Evolutionary conservation across 2,888 invertebrate genomes (phyloP), one percentile per base, ranked within the genome.

Genomic region (Notocelia uddmanniana): DNA sequence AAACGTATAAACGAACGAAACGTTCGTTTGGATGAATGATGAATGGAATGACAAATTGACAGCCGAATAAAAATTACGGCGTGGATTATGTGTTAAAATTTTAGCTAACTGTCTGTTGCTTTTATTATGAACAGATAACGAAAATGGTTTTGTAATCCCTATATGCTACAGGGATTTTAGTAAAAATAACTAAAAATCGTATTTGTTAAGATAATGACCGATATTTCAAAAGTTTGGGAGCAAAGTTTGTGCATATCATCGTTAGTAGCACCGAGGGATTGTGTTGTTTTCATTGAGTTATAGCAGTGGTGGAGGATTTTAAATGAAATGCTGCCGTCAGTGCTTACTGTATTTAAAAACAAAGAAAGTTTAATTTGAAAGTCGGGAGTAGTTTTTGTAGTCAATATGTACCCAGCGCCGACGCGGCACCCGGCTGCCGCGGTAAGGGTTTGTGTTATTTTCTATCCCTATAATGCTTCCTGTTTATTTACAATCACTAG

Each of bases 341-440:
- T 88, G 80, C 83, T 84, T 81, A 79, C 79, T 79, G 74, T 80
- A 73, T 84, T 84, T 83, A 87, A 85, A 86, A 89, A 84, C 73
- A 90, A 86, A 88, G 88, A 87, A 74, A 85, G 86, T 84, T 84
- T 81, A 85, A 87, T 89, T 89, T 91, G 85, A 89, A 75, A 77
- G 75, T 77, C 74, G 73, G 73, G 72, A 74, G 68, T 77, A 79
- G 74, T 77, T 74, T 72, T 77, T 78, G 77, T 77, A 73, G 80
- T 79, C 82, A 87, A 80, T 86, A 96, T 96, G 96, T 96, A 96
- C 94, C 96, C 96, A 88, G 95, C 96, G 88, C 95, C 96, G 90
- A 95, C 96, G 90, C 95, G 96, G 94, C 96, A 96, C 94, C 96
- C 96, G 91, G 95, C 96, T 87, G 95, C 95, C 88, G 95, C 96